A percentile compares a stretch with the other conserved stretches of the same genome.
These are phyloP conservation scores for Mormyrus lacerda DNA, from an alignment of 2,113 vertebrate genomes.

Conservation along the genomic window DNA sequence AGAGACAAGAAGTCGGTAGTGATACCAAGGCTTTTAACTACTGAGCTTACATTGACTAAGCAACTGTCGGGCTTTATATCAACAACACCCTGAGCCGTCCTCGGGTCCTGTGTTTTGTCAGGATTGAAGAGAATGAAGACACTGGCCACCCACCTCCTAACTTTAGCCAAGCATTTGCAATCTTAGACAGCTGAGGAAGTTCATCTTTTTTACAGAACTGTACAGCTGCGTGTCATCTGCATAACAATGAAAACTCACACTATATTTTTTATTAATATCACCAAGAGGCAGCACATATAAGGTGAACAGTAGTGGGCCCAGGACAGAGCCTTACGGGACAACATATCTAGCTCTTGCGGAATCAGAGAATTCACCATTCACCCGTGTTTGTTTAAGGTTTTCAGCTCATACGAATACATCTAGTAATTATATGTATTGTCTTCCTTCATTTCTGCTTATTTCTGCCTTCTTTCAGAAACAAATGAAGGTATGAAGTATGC, in stretches of 20 bases:
- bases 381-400: not conserved
- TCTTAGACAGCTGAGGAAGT: not conserved
- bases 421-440: not conserved
- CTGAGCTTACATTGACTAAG: too few species aligned
- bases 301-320: not conserved
- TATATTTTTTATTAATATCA: not conserved
- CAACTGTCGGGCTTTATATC: too few species aligned
- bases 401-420: not conserved
- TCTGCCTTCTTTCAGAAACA: not conserved
- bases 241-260: not conserved
- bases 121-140: not conserved
- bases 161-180: not conserved
- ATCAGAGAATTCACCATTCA: not conserved
- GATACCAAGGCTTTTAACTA: too few species aligned
- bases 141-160: not conserved
- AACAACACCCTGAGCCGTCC: too few species aligned
- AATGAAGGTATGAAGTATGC: not conserved
- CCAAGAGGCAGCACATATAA: not conserved
- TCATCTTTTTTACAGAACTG: not conserved
- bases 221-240: not conserved
- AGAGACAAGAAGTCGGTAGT: too few species aligned
- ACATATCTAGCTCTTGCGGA: not conserved
- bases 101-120: too few species aligned
- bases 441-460: not conserved
- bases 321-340: not conserved